Evolutionary conservation across 1,140 invertebrate species (phyloP).

Genomic region (Dinoponera quadriceps): DNA sequence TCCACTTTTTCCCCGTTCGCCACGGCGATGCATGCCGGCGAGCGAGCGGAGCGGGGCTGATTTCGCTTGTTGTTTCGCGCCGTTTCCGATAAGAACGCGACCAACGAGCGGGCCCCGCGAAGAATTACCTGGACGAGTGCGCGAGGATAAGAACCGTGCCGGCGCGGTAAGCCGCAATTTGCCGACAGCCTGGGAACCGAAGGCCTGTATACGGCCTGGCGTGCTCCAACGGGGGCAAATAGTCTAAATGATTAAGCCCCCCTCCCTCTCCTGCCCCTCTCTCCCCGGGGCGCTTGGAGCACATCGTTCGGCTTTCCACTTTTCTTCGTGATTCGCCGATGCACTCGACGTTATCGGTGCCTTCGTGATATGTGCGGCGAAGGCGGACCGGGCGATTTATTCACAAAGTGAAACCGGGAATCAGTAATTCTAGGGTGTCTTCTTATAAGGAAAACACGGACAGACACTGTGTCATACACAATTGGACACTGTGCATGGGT

Average conservation of each 20-base stretch:
- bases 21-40: neutral
- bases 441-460: too few species aligned
- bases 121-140: slow-evolving; percentile 67
- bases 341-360: neutral
- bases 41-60: neutral
- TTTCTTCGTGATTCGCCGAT: neutral
- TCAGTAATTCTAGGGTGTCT: too few species aligned
- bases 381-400: too few species aligned
- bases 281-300: slow-evolving; percentile 9
- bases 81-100: slow-evolving; percentile 60
- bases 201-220: slow-evolving; percentile 52
- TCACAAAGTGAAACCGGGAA: too few species aligned
- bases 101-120: slow-evolving; percentile 41
- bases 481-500: too few species aligned
- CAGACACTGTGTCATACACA: too few species aligned
- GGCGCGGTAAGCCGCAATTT: slow-evolving; percentile 71
- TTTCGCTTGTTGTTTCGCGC: slow-evolving; percentile 57
- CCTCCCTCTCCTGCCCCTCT: neutral
- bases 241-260: slow-evolving; percentile 59
- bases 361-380: too few species aligned
- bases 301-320: neutral
- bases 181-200: slow-evolving; percentile 66
- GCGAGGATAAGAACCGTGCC: slow-evolving; percentile 69
- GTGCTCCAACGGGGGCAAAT: slow-evolving; percentile 43
- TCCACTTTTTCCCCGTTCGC: slow-evolving; percentile 41